Percentiles rank a stretch among this genome's conserved stretches.
phyloP scores from a whole-genome alignment of 2,113 vertebrate genomes.

The Burhinus bistriatus region DNA sequence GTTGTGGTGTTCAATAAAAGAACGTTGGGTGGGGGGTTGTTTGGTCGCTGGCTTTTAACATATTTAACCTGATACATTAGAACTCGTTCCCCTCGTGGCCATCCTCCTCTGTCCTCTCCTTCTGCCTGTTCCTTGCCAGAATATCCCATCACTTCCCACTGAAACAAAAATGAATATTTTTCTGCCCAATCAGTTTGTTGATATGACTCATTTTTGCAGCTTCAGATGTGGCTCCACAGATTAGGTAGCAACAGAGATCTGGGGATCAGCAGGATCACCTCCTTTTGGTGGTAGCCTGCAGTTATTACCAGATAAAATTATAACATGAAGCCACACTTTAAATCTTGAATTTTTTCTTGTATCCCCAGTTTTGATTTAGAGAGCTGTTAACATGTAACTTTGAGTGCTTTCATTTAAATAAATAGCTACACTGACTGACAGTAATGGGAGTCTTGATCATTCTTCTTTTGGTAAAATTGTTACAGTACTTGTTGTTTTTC shows the following conservation, averaged over 20 bases:
- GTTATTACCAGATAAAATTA: not conserved
- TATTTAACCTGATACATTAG: not conserved
- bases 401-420: not conserved
- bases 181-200: not conserved
- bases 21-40: fast-evolving
- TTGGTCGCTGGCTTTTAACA: not conserved
- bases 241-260: not conserved
- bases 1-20: not conserved
- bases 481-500: not conserved
- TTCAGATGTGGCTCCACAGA: not conserved
- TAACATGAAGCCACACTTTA: not conserved
- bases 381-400: not conserved
- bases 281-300: not conserved
- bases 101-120: not conserved
- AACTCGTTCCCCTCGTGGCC: not conserved
- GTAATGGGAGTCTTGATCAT: not conserved
- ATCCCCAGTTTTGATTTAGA: not conserved
- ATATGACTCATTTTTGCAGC: not conserved
- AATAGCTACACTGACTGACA: not conserved
- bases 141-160: not conserved
- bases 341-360: not conserved
- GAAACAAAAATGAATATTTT: not conserved
- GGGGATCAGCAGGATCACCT: not conserved
- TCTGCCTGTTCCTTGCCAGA: not conserved
- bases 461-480: not conserved